Evolutionary conservation across 2,888 invertebrate genomes (phyloP).

Genomic region (Petrophora chlorosata): DNA sequence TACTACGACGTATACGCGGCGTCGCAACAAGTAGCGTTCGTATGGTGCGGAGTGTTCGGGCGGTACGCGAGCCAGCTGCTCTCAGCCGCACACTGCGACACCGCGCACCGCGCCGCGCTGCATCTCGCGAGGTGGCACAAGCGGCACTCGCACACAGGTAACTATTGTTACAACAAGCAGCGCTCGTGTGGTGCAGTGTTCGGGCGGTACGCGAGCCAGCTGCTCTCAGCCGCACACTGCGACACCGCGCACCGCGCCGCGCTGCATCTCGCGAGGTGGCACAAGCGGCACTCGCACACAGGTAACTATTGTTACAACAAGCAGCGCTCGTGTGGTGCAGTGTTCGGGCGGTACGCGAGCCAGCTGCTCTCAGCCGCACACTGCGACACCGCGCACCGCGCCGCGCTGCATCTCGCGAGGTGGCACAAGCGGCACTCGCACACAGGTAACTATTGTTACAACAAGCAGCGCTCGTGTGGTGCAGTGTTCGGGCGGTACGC

Average conservation of each 20-base stretch:
- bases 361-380: constrained; percentile 87
- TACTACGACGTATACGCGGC: constrained; percentile 94
- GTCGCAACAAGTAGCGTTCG: constrained; percentile 91
- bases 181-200: constrained; percentile 93
- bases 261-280: constrained; percentile 91
- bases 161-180: constrained; percentile 91
- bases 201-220: constrained; percentile 89
- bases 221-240: constrained; percentile 87
- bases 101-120: constrained; percentile 95
- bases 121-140: constrained; percentile 88
- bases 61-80: constrained; percentile 89
- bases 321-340: constrained; percentile 91
- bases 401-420: constrained; percentile 95
- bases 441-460: constrained; percentile 83
- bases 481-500: constrained; percentile 91
- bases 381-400: constrained; percentile 95
- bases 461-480: constrained; percentile 92
- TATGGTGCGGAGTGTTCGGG: constrained; percentile 93
- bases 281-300: not conserved
- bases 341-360: constrained; percentile 90
- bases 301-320: constrained; percentile 89
- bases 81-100: constrained; percentile 90
- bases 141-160: not conserved
- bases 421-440: constrained; percentile 1
- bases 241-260: constrained; percentile 96